These are phyloP conservation scores for Tiaroga cobitis DNA, from an alignment of 2,797 vertebrate species.

Conservation along the genomic window DNA sequence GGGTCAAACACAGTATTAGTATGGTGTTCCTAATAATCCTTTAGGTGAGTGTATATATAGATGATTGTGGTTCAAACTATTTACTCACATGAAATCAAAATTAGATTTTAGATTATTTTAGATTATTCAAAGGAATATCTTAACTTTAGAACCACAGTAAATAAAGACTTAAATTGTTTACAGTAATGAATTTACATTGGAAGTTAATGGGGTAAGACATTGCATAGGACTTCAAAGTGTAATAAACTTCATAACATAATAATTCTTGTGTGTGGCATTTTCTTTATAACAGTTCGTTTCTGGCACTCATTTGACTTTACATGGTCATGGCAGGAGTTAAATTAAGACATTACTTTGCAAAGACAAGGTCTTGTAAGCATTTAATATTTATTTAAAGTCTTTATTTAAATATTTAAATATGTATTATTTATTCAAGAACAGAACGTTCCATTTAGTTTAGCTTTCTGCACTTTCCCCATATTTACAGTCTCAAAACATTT, in stretches of 20 bases:
- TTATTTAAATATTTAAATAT: not conserved
- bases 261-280: too few species aligned
- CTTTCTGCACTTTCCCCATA: not conserved
- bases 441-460: not conserved
- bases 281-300: not conserved
- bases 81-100: not conserved
- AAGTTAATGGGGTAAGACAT: too few species aligned
- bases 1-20: too few species aligned
- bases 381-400: conserved; percentile 19
- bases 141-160: not conserved
- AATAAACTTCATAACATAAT: not conserved
- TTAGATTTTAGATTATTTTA: not conserved
- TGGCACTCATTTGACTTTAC: not conserved
- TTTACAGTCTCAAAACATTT: conserved; percentile 22
- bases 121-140: not conserved
- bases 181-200: not conserved
- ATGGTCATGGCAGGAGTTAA: not conserved
- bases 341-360: not conserved
- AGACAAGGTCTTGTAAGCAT: conserved; percentile 1
- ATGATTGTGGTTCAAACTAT: not conserved
- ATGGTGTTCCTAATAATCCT: too few species aligned
- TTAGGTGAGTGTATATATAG: too few species aligned
- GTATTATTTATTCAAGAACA: not conserved
- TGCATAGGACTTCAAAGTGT: too few species aligned
- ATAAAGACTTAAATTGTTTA: not conserved